Evolutionary conservation across 2,113 vertebrate species (phyloP), one percentile per base, ranked within the genome.

Genomic region (Tragulus kanchil): DNA sequence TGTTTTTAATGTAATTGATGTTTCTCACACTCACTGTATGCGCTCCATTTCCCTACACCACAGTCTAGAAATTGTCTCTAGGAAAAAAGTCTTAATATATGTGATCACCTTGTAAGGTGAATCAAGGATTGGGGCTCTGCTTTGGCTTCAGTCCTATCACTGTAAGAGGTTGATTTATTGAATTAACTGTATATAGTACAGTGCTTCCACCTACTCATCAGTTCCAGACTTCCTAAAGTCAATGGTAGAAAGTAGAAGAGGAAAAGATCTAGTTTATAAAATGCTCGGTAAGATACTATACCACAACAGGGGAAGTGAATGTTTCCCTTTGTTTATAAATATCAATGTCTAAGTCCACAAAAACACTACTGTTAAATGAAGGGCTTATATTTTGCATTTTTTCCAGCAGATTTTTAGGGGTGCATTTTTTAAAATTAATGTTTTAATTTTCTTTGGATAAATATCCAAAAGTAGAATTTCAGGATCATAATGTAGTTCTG

Each of bases 301-400:
- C 4, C 83, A 67, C 75, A 23, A 50, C 7, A 56, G 13, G 11
- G 1, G 87, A 86, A 82, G 69, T 45, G 75, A 79, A 86, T 64
- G 48, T 36, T 85, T 75, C 82, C 6, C 28, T 45, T 95, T 93
- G 31, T n/a, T 81, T 81, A 1, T 81, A 59, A 92, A 31, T 58
- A 50, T 93, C n/a, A 87, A 28, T 90, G 94, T 85, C 62, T 28
- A 94, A 77, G 31, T 58, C 21, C 52, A 14, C 19, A 36, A 84
- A 59, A 84, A 90, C 16, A 5, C 42, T 75, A 11, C n/a, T 90
- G 81, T 98, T 64, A 50, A 93, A 75, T 75, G 21, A 96, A 95
- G 8, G 8, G 8, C 6, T 8, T 91, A 14, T 19, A 7, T 25
- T 31, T 81, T 21, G 19, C 15, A n/a, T 42, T 13, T 89, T 25